Base-by-base conservation (phyloP, 2,888 invertebrate genomes). In the Strigamia crassipes region DNA sequence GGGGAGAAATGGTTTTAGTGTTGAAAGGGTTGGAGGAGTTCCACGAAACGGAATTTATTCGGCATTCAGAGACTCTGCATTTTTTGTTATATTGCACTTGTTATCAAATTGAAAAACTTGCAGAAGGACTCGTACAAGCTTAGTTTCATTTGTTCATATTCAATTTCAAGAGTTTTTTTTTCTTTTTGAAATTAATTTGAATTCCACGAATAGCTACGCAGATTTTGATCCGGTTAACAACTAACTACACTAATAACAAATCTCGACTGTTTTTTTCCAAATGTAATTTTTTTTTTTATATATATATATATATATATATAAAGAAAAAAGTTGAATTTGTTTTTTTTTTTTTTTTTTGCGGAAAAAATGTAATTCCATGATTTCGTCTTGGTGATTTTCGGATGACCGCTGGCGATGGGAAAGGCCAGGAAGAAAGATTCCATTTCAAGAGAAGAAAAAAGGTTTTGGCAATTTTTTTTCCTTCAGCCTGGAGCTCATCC, bases 371-470 rank as follows among this genome's bases (percentile, higher is more conserved):
- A 18, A 23, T 12, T 61, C 21, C 18, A 61, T 61, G 21, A 61
- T 12, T 51, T 18, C 61, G 23, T 61, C 21, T 23, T 61, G 18
- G 18, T 61, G 61, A 61, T 61, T 61, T 61, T 61, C 21, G 23
- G 61, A 61, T 61, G 61, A 61, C 61, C 61, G 61, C 61, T 61
- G 61, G 61, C n/a, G 61, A 61, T 61, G 61, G 61, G 61, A 61
- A 61, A 18, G 61, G 61, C 61, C n/a, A 61, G 61, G 61, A 61
- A 21, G 21, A 23, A 61, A 21, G 21, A 18, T 18, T 12, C 61
- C 61, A 23, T 61, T 61, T 61, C 61, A n/a, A 5, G 21, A 23
- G 61, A 61, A 61, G 23, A 61, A 61, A 61, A 61, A 61, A 61
- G 12, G 23, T 18, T 61, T 61, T 61, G 61, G 21, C 61, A 18